phyloP scores from a whole-genome alignment of 2,113 vertebrate species.

The Malurus melanocephalus region DNA sequence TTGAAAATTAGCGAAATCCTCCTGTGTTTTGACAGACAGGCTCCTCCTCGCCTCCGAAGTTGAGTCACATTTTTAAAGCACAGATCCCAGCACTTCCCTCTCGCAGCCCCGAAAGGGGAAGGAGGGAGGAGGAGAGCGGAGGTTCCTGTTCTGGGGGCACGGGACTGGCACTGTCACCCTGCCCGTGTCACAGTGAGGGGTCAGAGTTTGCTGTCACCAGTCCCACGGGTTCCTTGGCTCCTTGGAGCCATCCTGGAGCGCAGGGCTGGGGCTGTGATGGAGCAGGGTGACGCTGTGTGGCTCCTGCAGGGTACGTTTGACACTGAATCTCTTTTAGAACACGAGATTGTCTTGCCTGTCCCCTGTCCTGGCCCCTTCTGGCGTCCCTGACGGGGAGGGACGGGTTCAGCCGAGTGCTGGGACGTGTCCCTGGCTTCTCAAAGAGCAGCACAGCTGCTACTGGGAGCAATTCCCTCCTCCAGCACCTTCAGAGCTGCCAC shows the following conservation, averaged over 20 bases:
- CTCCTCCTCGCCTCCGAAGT: slow-evolving; percentile 29
- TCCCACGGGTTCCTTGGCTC: accelerated
- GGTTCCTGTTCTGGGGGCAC: neutral
- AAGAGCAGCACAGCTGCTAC: slow-evolving; percentile 24
- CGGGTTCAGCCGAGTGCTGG: neutral
- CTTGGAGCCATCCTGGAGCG: neutral
- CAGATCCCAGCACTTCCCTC: slow-evolving; percentile 54
- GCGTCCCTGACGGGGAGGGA: neutral
- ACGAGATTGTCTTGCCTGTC: neutral
- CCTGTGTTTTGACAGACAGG: slow-evolving; percentile 70
- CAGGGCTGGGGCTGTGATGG: accelerated
- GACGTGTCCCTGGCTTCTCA: neutral
- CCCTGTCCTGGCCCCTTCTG: neutral
- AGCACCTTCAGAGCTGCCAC: neutral
- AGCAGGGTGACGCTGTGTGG: accelerated
- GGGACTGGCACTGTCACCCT: neutral
- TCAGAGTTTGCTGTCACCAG: neutral
- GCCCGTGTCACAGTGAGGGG: accelerated
- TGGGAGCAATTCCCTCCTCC: slow-evolving; percentile 7
- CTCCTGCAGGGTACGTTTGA: accelerated
- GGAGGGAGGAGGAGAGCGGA: slow-evolving; percentile 2
- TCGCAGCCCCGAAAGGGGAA: slow-evolving; percentile 55
- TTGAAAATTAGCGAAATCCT: slow-evolving; percentile 54
- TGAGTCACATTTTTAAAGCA: slow-evolving; percentile 43
- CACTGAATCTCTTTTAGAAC: neutral